Evolutionary conservation across 2,888 invertebrate species (phyloP).

Genomic region (Norana najaformis): DNA sequence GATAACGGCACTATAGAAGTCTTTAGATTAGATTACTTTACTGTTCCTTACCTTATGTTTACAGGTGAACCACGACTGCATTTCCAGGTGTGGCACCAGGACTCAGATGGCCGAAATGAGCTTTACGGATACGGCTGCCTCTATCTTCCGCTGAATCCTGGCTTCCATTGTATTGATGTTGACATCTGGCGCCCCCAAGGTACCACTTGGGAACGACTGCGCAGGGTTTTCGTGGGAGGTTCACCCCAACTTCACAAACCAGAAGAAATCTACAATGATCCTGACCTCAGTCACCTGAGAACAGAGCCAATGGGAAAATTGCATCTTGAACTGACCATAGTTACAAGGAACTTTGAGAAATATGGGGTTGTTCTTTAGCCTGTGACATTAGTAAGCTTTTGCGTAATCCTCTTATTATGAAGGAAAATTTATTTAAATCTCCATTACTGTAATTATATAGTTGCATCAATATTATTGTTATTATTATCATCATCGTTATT

Average conservation of each 20-base stretch:
- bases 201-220: conserved; percentile 69
- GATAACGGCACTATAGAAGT: too few species aligned
- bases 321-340: conserved; percentile 73
- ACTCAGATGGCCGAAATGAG: conserved; percentile 83
- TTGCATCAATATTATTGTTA: too few species aligned
- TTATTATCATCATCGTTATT: too few species aligned
- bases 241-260: conserved; percentile 68
- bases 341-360: conserved; percentile 81
- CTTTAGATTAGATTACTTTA: too few species aligned
- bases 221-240: conserved; percentile 71
- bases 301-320: conserved; percentile 84
- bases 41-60: not conserved
- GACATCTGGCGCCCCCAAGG: conserved; percentile 76
- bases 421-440: too few species aligned
- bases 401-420: too few species aligned
- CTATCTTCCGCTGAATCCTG: conserved; percentile 80
- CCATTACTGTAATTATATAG: too few species aligned
- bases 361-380: conserved; percentile 71
- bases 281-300: conserved; percentile 77
- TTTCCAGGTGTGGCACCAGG: conserved; percentile 89
- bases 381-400: not conserved
- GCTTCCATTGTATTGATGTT: conserved; percentile 76
- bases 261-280: conserved; percentile 68
- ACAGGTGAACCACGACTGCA: conserved; percentile 92
- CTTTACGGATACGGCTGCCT: conserved; percentile 84